Base-by-base conservation (phyloP, 2,113 vertebrate species). In the Mellivora capensis region DNA sequence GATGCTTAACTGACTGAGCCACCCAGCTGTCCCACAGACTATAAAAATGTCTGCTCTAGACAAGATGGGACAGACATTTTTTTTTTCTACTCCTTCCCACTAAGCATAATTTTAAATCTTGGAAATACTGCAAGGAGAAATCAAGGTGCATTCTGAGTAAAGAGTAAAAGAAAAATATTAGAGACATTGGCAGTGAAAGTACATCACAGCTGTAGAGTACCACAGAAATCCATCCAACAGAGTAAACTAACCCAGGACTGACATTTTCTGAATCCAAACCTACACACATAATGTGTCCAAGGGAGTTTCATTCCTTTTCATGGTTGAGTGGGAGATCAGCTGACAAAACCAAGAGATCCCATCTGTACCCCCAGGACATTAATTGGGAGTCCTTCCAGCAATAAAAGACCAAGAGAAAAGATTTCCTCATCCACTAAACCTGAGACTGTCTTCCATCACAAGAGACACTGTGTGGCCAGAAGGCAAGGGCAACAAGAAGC, bases 341-440 rank as follows among this genome's bases (percentile, higher is more conserved):
- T 76, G 10, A 84, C 4, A 15, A 74, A 62, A n/a, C 18, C 17
- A 29, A 52, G 23, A 37, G 12, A 39, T 13, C 34, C 31, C n/a
- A 81, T 57, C 31, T 72, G 0, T 9, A 54, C 3, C 1, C 4
- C n/a, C n/a, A 31, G 4, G 12, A 0, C 13, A 5, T 47, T 18
- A 4, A 20, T 1, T 18, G 6, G 2, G 7, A 47, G 37, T 18
- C 6, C 29, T 64, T 44, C 23, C 39, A 5, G 5, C 25, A 87
- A 59, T 42, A 71, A 62, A 74, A 29, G 7, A 44, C 10, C 23
- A 37, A 74, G 7, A 6, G 6, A 79, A 84, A 18, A 27, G 20
- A 27, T 80, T 11, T 77, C 31, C 27, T 81, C 31, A 29, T 7
- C 27, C 0, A 4, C 29, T 54, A 10, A 14, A 4, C 7, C 67